phyloP scores from a whole-genome alignment of 1,140 invertebrate genomes.

The Trichoplusia ni region DNA sequence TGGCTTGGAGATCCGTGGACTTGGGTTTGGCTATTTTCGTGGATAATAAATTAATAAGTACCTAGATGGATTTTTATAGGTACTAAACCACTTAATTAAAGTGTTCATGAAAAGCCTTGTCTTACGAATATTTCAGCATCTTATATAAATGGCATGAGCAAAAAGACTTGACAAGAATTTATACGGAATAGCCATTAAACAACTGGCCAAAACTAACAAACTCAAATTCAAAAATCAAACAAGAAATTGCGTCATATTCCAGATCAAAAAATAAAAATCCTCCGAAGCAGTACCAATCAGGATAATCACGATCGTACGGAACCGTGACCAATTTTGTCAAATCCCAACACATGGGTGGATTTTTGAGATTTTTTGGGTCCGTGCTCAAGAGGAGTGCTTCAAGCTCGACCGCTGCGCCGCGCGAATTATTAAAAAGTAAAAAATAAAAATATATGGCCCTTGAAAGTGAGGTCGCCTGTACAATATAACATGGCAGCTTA shows the following conservation, averaged over 20 bases:
- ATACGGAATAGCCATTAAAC: too few species aligned
- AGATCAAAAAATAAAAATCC: too few species aligned
- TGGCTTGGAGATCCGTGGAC: constrained; percentile 62
- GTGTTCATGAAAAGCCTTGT: neutral
- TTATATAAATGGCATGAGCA: too few species aligned
- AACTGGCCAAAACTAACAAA: too few species aligned
- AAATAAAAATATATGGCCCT: constrained; percentile 65
- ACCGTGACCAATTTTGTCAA: constrained; percentile 58
- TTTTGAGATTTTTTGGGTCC: constrained; percentile 77
- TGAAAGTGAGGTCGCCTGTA: constrained; percentile 55
- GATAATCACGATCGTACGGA: constrained; percentile 47
- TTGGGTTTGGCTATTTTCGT: neutral
- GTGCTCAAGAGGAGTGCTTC: constrained; percentile 66
- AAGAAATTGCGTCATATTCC: too few species aligned
- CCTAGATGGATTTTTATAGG: neutral
- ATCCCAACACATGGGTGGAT: constrained; percentile 71
- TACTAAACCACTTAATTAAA: neutral
- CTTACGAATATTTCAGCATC: too few species aligned
- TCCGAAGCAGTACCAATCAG: neutral
- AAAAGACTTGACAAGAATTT: too few species aligned
- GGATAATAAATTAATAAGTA: neutral
- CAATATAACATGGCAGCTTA: constrained; percentile 60
- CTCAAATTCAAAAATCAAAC: too few species aligned
- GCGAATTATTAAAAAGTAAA: constrained; percentile 77
- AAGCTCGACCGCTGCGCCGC: constrained; percentile 58